Base-by-base conservation (phyloP, 2,797 vertebrate genomes). In the Xenopus petersii region DNA sequence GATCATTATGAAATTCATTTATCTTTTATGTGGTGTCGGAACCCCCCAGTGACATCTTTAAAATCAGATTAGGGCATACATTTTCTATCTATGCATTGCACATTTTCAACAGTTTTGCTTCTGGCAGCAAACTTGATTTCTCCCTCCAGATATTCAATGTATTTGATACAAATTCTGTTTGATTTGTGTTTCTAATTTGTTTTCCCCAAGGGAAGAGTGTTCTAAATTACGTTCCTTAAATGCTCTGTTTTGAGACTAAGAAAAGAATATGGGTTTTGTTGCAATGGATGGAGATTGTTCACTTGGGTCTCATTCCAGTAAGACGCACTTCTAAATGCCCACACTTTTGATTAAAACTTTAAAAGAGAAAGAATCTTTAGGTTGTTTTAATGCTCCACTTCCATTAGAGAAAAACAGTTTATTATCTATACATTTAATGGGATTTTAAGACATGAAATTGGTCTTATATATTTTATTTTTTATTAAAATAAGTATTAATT, bases 311-410 rank as follows among this genome's bases (percentile, higher is more conserved):
- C 87, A 88, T 90, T 91, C 87, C 90, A 86, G 2, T 26, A 89
- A 91, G 89, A 82, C 83, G 75, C 79, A 86, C 87, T 90, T 86
- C 86, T 88, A 87, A 91, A 90, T 15, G 86, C 89, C 87, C 86
- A 83, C 88, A 88, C 89, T 92, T 92, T 92, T 92, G 91, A 92
- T 92, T 92, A 92, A 92, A 92, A 90, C 88, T 85, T 42, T 88
- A 86, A 81, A 88, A 91, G 89, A 85, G 87, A 87, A 90, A 89
- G 88, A 90, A 89, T 90, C 85, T 83, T 90, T 79, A 86, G 86
- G 81, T 87, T 89, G 81, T 89, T 90, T 90, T 91, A 90, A 88
- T 90, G 87, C 87, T 92, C 88, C 85, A 86, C 91, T 91, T 89
- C 88, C 87, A 90, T 91, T 88, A 91, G 85, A 85, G 87, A 4